Percentiles rank a stretch among this genome's conserved stretches.
Evolutionary conservation across 2,888 invertebrate genomes (phyloP).

Genomic region (Mesorhabditis spiculigera): DNA sequence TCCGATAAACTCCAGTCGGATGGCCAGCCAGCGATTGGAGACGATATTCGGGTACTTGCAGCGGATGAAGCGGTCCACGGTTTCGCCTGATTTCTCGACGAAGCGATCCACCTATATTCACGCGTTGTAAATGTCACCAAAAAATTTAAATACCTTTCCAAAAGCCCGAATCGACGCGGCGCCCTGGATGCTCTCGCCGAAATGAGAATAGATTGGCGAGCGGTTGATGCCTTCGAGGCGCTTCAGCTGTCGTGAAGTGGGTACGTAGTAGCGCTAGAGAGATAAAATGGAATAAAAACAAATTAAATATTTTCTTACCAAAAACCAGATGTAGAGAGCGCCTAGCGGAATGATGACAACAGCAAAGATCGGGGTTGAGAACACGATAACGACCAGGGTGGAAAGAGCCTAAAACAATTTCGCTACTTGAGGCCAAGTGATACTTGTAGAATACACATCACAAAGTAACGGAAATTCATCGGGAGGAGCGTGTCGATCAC

Average conservation of each 20-base stretch:
- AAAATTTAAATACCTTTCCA: constrained; percentile 21
- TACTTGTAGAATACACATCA: constrained; percentile 39
- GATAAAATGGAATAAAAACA: not conserved
- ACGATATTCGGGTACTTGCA: constrained; percentile 44
- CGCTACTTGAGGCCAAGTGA: not conserved
- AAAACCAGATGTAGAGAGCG: constrained; percentile 35
- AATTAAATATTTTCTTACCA: constrained; percentile 25
- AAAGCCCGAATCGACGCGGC: constrained; percentile 59
- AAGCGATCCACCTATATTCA: constrained; percentile 9
- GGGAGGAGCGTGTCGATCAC: constrained; percentile 42
- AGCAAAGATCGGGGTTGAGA: constrained; percentile 49
- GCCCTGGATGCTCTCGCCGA: constrained; percentile 62
- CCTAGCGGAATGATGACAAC: constrained; percentile 44
- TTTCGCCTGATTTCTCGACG: constrained; percentile 11
- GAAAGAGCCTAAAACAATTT: constrained; percentile 28
- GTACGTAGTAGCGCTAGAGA: constrained; percentile 81
- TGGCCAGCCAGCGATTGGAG: constrained; percentile 76
- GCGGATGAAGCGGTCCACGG: constrained; percentile 31
- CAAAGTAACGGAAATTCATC: constrained; percentile 46
- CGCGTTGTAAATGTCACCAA: not conserved
- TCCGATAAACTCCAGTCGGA: constrained; percentile 90
- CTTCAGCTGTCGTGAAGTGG: constrained; percentile 77
- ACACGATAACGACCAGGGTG: constrained; percentile 44
- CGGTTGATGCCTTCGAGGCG: constrained; percentile 47
- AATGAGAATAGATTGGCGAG: constrained; percentile 56